Percentiles rank a stretch among this genome's conserved stretches.
Evolutionary conservation across 2,888 invertebrate species (phyloP).

Genomic region (Catocala sponsa): DNA sequence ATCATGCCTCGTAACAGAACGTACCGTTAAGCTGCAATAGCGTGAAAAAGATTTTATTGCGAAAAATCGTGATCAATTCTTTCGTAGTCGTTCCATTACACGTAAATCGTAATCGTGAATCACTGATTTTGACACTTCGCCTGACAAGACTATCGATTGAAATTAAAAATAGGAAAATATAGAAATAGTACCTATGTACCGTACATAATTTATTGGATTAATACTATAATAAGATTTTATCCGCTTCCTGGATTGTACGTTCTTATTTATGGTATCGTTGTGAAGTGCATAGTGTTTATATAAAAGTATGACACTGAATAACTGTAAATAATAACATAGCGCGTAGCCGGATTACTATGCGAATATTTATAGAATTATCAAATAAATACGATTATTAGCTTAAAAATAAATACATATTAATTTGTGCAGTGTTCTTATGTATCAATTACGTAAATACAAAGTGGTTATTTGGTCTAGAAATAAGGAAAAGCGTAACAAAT

Average conservation of each 20-base stretch:
- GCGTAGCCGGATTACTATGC: slow-evolving; percentile 3
- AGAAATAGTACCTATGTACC: background rate
- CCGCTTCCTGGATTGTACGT: background rate
- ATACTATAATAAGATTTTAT: background rate
- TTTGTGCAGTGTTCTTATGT: background rate
- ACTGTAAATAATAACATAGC: slow-evolving; percentile 9
- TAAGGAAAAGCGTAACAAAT: slow-evolving; percentile 5
- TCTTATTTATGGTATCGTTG: background rate
- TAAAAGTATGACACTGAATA: slow-evolving; percentile 2
- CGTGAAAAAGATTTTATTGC: too few relatives aligned
- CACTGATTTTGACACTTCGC: slow-evolving; percentile 8
- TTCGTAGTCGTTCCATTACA: background rate
- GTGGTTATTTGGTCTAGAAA: background rate
- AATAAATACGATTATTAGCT: background rate
- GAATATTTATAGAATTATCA: slow-evolving; percentile 11
- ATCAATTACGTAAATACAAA: background rate
- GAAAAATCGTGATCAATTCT: too few relatives aligned
- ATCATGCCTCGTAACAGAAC: too few relatives aligned
- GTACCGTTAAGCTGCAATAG: background rate
- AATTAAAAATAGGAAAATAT: slow-evolving; percentile 13
- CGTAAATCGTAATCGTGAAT: background rate
- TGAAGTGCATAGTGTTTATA: background rate
- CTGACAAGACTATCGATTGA: slow-evolving; percentile 19
- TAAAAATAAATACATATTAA: background rate
- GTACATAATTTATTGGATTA: background rate